These are phyloP conservation scores for Ursus arctos DNA, from an alignment of 2,113 vertebrate species.

Conservation along the genomic window DNA sequence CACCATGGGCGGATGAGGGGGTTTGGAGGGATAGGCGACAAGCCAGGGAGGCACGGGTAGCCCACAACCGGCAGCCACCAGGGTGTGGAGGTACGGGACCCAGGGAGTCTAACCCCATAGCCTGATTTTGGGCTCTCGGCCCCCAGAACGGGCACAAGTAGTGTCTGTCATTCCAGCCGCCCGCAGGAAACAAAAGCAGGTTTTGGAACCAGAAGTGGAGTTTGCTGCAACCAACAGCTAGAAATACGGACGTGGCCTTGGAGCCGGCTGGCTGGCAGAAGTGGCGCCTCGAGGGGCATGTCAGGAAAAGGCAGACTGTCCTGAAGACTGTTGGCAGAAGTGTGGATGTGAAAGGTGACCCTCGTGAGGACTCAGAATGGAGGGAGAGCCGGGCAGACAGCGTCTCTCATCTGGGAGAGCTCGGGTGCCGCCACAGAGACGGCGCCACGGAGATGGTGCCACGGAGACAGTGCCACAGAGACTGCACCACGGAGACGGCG, in stretches of 20 bases:
- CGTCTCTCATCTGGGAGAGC: no score
- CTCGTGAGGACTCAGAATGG: neutral
- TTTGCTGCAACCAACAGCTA: fast-evolving
- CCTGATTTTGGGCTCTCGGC: neutral
- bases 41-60: no score
- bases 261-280: neutral
- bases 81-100: no score
- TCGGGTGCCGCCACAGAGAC: no score
- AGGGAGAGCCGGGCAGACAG: no score
- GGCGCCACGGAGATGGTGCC: no score
- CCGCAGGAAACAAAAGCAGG: neutral
- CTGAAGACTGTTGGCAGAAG: neutral
- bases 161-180: neutral
- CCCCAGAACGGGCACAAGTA: neutral
- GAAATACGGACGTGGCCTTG: neutral
- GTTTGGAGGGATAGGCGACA: neutral
- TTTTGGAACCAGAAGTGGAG: neutral
- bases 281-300: neutral
- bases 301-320: neutral
- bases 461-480: no score
- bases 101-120: neutral
- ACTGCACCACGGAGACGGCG: no score
- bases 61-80: fast-evolving
- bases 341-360: neutral
- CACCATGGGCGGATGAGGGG: no score